A percentile compares a stretch with the other conserved stretches of the same genome.
phyloP scores from a whole-genome alignment of 2,888 invertebrate species.

The Mycalesis mineus region DNA sequence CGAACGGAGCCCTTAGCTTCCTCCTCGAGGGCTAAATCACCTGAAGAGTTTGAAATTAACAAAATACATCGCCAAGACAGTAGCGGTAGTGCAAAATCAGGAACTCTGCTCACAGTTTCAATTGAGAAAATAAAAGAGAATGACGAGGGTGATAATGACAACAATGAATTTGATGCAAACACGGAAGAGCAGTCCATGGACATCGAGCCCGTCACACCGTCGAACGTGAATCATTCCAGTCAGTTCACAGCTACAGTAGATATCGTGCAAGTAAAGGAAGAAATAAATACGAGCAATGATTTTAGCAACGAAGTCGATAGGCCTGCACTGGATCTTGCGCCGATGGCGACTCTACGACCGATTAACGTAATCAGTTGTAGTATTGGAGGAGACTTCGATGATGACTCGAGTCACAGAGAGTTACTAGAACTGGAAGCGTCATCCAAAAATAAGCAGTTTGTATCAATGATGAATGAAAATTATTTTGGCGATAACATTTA shows the following conservation, averaged over 20 bases:
- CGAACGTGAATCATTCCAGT: slow-evolving; percentile 40
- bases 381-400: slow-evolving; percentile 58
- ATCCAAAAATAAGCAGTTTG: slow-evolving; percentile 68
- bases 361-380: slow-evolving; percentile 65
- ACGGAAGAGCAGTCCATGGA: slow-evolving; percentile 66
- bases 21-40: slow-evolving; percentile 48
- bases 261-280: slow-evolving; percentile 60
- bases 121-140: slow-evolving; percentile 51
- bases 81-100: slow-evolving; percentile 34
- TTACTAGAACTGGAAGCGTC: slow-evolving; percentile 61
- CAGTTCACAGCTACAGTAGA: slow-evolving; percentile 41
- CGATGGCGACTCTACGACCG: slow-evolving; percentile 59
- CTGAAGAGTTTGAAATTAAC: slow-evolving; percentile 56
- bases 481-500: slow-evolving; percentile 73
- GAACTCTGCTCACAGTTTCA: slow-evolving; percentile 49
- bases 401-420: slow-evolving; percentile 63
- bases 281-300: slow-evolving; percentile 60
- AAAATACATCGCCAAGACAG: slow-evolving; percentile 38
- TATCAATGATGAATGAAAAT: slow-evolving; percentile 70
- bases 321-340: slow-evolving; percentile 42
- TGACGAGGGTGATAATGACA: slow-evolving; percentile 35
- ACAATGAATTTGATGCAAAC: slow-evolving; percentile 57
- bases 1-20: slow-evolving; percentile 43
- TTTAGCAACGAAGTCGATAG: slow-evolving; percentile 52
- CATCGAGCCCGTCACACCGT: slow-evolving; percentile 52